Evolutionary conservation across 2,113 vertebrate genomes (phyloP).

Genomic region (Triplophysa tibetana): DNA sequence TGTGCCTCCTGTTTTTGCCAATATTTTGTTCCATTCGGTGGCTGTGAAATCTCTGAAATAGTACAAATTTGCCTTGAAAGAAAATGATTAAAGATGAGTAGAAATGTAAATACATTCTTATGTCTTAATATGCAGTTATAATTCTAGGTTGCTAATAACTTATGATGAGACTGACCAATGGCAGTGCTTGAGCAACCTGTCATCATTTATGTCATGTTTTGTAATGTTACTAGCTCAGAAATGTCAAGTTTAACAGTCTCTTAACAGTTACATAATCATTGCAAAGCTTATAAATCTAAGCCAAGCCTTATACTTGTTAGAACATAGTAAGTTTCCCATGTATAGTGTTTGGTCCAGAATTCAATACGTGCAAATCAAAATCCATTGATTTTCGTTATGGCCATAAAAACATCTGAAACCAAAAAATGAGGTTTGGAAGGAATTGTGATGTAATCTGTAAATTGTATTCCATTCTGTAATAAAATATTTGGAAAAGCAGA

Average conservation of each 20-base stretch:
- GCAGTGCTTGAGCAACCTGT: too few relatives aligned
- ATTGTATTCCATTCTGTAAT: neutral
- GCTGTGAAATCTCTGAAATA: neutral
- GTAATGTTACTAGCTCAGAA: too few relatives aligned
- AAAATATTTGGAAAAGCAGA: neutral
- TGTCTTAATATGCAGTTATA: too few relatives aligned
- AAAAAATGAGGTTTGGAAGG: neutral
- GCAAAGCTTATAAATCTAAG: neutral
- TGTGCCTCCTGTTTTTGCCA: slow-evolving; percentile 3
- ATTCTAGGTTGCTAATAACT: too few relatives aligned
- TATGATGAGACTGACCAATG: too few relatives aligned
- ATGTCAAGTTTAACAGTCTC: too few relatives aligned
- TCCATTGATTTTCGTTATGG: neutral
- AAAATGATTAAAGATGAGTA: too few relatives aligned
- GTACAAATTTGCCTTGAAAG: too few relatives aligned
- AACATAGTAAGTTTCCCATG: neutral
- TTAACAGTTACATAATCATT: too few relatives aligned
- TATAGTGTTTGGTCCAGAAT: neutral
- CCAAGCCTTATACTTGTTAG: neutral
- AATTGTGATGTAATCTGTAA: neutral
- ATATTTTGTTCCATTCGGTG: neutral
- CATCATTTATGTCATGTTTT: too few relatives aligned
- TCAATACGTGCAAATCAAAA: neutral
- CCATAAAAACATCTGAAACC: neutral
- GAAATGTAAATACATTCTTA: too few relatives aligned